Base-by-base conservation (phyloP, 2,888 invertebrate species). In the Salticus scenicus region DNA sequence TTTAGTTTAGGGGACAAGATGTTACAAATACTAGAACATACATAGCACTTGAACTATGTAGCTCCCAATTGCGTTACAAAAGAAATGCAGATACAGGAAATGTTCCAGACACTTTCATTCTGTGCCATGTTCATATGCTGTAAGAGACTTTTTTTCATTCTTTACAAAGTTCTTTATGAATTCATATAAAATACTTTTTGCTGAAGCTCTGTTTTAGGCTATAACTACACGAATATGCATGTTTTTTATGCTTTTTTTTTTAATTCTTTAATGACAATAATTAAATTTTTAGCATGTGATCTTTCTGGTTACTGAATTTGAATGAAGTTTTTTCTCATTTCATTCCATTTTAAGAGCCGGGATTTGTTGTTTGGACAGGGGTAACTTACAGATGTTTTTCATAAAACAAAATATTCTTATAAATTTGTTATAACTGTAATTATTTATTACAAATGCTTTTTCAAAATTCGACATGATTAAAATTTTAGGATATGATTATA, bases 91-190 rank as follows among this genome's bases (percentile, higher is more conserved):
- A 57, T 20, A 2, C 57, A 57, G 57, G 24, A 57, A 24, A 24
- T 24, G 24, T 24, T 57, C 57, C 20, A 57, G 57, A 57, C 24
- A 57, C 24, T 57, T 24, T 57, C 5, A 10, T 57, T 24, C 24
- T 24, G 4, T 24, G 20, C 24, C 57, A 24, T 24, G 57, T 24
- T 24, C 24, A 24, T 5, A 2, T 24, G 2, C 57, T 24, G 7
- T 57, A 57, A 57, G 57, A 57, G 24, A 1, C 24, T 24, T 7
- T 57, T 57, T 57, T 24, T 57, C 4, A 12, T 24, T 37, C 57
- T 57, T 57, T 57, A 57, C 5, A 57, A 57, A 57, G 57, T 57
- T 57, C 57, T 24, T 7, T 57, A 57, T 57, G 57, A 57, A 57
- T 57, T 8, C 57, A 57, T 57, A 57, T 57, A 57, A 57, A 57